Conservation (phyloP, 1,140 invertebrate species). For the Thaumetopoea pityocampa region DNA sequence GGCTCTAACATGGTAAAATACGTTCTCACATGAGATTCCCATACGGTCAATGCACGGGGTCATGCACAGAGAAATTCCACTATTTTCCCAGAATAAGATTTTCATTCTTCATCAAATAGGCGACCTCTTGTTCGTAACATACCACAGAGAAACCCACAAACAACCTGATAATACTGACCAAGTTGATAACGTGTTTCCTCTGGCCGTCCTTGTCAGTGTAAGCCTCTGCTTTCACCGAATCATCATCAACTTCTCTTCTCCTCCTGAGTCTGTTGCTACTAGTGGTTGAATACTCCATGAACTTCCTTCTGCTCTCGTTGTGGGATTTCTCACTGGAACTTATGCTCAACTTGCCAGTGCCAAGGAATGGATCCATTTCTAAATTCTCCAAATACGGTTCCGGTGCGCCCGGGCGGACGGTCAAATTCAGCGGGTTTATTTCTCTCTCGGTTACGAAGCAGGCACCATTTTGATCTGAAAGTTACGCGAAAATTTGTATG, state of each 20-base stretch:
- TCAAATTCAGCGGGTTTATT: conserved; percentile 84
- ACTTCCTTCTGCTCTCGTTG: conserved; percentile 78
- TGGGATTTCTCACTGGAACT: conserved; percentile 47
- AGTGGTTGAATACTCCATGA: conserved; percentile 31
- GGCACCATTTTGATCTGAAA: conserved; percentile 78
- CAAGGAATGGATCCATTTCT: conserved; percentile 56
- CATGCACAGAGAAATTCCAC: no score
- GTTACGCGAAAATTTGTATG: conserved; percentile 4
- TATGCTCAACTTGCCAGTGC: conserved; percentile 43
- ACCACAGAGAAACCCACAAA: not conserved
- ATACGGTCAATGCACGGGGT: no score
- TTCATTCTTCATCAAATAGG: no score
- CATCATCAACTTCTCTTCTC: conserved; percentile 84
- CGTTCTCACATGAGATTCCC: no score
- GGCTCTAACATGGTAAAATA: no score
- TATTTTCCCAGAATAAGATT: no score
- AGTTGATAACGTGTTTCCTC: conserved; percentile 83
- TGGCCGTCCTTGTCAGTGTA: conserved; percentile 83
- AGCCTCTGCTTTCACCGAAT: conserved; percentile 84
- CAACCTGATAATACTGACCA: conserved; percentile 76
- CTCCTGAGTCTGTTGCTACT: conserved; percentile 64
- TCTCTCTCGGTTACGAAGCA: conserved; percentile 77
- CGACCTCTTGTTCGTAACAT: no score
- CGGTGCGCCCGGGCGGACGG: conserved; percentile 72
- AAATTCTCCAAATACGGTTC: conserved; percentile 65